Percentiles rank a stretch among this genome's conserved stretches.
These are phyloP conservation scores for Agrotis ipsilon DNA, from an alignment of 2,888 invertebrate species.

Conservation along the genomic window DNA sequence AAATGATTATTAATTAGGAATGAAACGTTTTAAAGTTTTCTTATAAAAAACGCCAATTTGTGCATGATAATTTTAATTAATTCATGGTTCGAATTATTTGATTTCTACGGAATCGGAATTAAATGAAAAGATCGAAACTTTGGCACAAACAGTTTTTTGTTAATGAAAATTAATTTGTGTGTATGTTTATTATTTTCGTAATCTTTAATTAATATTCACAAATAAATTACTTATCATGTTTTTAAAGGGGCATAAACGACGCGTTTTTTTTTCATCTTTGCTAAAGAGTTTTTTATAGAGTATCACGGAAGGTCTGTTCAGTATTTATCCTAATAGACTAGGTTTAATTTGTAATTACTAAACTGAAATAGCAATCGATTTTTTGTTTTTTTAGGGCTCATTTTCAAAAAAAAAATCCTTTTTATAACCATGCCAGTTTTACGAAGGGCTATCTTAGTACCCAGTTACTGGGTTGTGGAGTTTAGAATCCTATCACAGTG, in stretches of 20 bases:
- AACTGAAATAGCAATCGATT: too few relatives aligned
- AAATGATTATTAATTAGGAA: background rate
- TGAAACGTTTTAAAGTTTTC: background rate
- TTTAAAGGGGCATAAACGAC: background rate
- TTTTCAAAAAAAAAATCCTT: too few relatives aligned
- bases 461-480: too few relatives aligned
- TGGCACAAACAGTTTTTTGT: slow-evolving; percentile 21
- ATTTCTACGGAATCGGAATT: too few relatives aligned
- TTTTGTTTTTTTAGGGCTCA: too few relatives aligned
- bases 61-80: background rate
- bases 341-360: too few relatives aligned
- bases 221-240: background rate
- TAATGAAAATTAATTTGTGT: slow-evolving; percentile 4
- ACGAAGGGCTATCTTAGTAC: too few relatives aligned
- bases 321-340: too few relatives aligned
- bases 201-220: background rate
- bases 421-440: too few relatives aligned
- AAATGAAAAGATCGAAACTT: background rate
- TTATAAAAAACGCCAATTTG: background rate
- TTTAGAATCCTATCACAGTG: too few relatives aligned
- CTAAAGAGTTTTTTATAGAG: background rate
- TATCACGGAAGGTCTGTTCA: background rate
- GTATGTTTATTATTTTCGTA: slow-evolving; percentile 1
- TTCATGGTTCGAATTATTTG: too few relatives aligned
- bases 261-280: background rate